Percentiles rank a stretch among this genome's conserved stretches.
phyloP scores from a whole-genome alignment of 1,140 invertebrate species.

The Drosophila novamexicana region DNA sequence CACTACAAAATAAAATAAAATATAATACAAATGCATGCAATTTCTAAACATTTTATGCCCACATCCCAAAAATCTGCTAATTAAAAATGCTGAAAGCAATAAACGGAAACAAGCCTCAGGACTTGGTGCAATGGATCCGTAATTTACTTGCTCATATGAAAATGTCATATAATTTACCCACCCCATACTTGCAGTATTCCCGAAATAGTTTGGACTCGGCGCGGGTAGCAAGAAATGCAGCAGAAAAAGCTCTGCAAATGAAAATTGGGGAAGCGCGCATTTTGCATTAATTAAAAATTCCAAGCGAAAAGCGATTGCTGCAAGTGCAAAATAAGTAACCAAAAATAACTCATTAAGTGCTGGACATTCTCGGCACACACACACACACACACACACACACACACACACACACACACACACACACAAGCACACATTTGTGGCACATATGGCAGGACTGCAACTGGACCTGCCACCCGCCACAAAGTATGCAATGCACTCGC shows the following conservation, averaged over 20 bases:
- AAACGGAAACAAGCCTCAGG: constrained; percentile 43
- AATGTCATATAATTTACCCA: constrained; percentile 57
- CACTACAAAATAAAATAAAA: too few species aligned
- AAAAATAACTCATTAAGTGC: constrained; percentile 72
- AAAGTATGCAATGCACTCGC: constrained; percentile 82
- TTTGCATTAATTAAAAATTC: constrained; percentile 80
- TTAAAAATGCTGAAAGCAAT: constrained; percentile 28
- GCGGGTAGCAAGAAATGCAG: constrained; percentile 34
- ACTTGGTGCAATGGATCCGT: background rate
- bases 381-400: constrained; percentile 8
- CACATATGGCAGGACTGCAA: constrained; percentile 38
- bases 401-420: constrained; percentile 11
- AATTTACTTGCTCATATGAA: constrained; percentile 41
- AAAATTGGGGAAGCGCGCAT: constrained; percentile 50
- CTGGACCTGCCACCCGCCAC: constrained; percentile 45
- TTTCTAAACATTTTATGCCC: background rate
- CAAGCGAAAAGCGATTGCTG: constrained; percentile 54
- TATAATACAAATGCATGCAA: background rate
- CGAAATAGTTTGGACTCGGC: constrained; percentile 38
- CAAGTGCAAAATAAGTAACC: constrained; percentile 56
- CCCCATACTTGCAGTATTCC: background rate
- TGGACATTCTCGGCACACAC: constrained; percentile 58
- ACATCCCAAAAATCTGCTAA: constrained; percentile 7
- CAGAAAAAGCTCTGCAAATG: constrained; percentile 54
- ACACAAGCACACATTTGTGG: constrained; percentile 13